phyloP scores from a whole-genome alignment of 2,113 vertebrate genomes.

The Oostethus manadensis region DNA sequence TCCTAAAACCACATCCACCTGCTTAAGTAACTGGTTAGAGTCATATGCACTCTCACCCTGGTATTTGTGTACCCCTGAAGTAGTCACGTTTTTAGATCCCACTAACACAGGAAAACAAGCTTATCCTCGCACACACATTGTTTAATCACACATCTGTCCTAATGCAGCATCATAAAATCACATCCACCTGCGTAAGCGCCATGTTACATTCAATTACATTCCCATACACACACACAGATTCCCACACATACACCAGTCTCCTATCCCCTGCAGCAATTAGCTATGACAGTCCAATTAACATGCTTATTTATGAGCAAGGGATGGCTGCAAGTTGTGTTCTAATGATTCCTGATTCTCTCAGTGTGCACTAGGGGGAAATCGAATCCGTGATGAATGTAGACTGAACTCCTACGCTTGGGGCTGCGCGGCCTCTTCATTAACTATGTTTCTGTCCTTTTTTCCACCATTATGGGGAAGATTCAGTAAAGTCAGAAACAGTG shows the following conservation, averaged over 20 bases:
- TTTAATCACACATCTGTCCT: not conserved
- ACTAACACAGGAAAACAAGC: not conserved
- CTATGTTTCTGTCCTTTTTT: slow-evolving; percentile 43
- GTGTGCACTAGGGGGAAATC: slow-evolving; percentile 56
- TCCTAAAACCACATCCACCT: too few relatives aligned
- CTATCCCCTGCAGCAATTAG: slow-evolving; percentile 65
- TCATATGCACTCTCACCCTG: too few relatives aligned
- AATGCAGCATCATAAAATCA: not conserved
- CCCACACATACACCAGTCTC: slow-evolving; percentile 35
- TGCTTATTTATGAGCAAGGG: slow-evolving; percentile 63
- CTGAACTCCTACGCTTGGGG: slow-evolving; percentile 45
- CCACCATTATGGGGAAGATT: slow-evolving; percentile 28
- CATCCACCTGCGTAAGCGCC: slow-evolving; percentile 7
- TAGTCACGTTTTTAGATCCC: not conserved
- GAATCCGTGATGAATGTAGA: slow-evolving; percentile 66
- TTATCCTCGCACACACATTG: not conserved
- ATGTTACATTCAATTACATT: slow-evolving; percentile 16
- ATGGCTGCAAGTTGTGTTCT: slow-evolving; percentile 62
- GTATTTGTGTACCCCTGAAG: not conserved
- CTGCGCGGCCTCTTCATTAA: slow-evolving; percentile 57
- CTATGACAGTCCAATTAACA: slow-evolving; percentile 70
- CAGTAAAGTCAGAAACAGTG: slow-evolving; percentile 18
- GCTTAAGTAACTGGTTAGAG: too few relatives aligned
- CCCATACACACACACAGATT: slow-evolving; percentile 18
- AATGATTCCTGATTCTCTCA: slow-evolving; percentile 65